Base-by-base conservation (phyloP, 2,113 vertebrate genomes). In the Burhinus bistriatus region DNA sequence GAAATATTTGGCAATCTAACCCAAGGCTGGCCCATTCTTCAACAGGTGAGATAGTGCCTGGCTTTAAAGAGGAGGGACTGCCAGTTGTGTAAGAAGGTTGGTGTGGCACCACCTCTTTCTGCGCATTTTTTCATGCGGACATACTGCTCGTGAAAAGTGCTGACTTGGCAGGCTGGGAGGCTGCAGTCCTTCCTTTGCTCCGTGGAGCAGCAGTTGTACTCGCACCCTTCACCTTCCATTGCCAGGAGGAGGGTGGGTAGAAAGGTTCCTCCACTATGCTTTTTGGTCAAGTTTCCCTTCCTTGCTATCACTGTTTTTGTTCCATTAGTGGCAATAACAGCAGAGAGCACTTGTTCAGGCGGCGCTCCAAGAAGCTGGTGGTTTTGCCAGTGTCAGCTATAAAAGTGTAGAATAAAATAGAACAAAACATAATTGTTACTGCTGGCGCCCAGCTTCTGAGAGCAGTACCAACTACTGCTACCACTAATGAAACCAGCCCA, bases 91-190 rank as follows among this genome's bases (percentile, higher is more conserved):
- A n/a, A 79, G 94, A 61, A 34, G 52, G 62, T 64, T 52, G 69
- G 47, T 1, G 1, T 17, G 23, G 49, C 27, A 36, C 26, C 38
- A 19, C 40, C 70, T 81, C 32, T 57, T 73, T 7, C 44, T 26
- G 30, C 1, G 1, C 8, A 0, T 9, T 52, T 87, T 49, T 65
- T 2, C n/a, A 5, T 1, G 15, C 34, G 27, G 36, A n/a, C 23
- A 3, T 2, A 16, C 4, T 5, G n/a, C 62, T 34, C 34, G 12
- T 18, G n/a, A 0, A 16, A 78, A 83, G 42, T 2, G 62, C 73
- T 44, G 52, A 18, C 6, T 19, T 4, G 15, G 1, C 47, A 30
- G 16, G 25, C 21, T 12, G 1, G 6, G 52, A 22, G 40, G 27
- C 58, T 12, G 30, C 19, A 11, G 38, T 10, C 20, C 38, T 30